phyloP scores from a whole-genome alignment of 1,140 invertebrate species.

The Leguminivora glycinivorella region DNA sequence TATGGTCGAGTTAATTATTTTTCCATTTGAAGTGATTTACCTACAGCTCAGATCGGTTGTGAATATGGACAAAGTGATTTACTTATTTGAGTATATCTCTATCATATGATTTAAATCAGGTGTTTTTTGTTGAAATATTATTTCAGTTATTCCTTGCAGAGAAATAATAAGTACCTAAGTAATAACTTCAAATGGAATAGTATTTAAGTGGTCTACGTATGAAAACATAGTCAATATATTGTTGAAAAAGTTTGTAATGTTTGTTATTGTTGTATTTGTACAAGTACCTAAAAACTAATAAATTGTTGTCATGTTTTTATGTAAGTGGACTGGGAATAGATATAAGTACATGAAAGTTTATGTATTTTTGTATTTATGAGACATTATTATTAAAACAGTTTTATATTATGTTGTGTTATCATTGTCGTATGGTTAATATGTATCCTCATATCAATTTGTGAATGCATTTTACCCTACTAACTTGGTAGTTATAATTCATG shows the following conservation, averaged over 20 bases:
- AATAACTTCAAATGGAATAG: conserved; percentile 1
- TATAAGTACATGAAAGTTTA: conserved; percentile 41
- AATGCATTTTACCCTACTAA: no score
- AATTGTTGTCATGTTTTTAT: conserved; percentile 47
- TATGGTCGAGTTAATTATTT: neutral
- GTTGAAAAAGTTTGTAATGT: conserved; percentile 25
- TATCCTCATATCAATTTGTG: no score
- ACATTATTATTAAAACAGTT: conserved; percentile 24
- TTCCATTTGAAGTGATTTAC: conserved; percentile 12
- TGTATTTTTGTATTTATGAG: conserved; percentile 28
- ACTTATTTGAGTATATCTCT: neutral
- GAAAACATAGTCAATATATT: conserved; percentile 26
- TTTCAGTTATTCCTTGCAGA: neutral
- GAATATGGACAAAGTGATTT: neutral
- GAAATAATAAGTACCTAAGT: neutral
- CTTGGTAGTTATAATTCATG: no score
- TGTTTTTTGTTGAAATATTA: neutral
- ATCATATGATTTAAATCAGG: conserved; percentile 1
- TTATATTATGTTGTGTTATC: neutral
- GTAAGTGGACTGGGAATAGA: conserved; percentile 63
- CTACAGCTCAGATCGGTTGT: neutral
- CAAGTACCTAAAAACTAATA: conserved; percentile 35
- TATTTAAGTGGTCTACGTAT: neutral
- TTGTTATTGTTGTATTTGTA: conserved; percentile 47
- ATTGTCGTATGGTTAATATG: neutral